phyloP scores from a whole-genome alignment of 2,797 vertebrate genomes.

The Pseudochaenichthys georgianus region DNA sequence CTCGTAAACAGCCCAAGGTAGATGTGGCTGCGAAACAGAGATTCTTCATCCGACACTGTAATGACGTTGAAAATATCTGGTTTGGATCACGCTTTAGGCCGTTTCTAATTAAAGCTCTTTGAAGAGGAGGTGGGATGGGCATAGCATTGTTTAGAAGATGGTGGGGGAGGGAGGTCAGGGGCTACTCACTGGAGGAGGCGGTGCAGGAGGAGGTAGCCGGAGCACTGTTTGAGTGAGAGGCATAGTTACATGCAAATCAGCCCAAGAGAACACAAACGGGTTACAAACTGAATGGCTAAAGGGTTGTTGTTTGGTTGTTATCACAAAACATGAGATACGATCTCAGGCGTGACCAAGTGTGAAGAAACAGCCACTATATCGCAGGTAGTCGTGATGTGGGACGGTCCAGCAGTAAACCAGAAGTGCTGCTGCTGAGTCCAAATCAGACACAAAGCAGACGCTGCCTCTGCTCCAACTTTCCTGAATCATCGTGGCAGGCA shows the following conservation, averaged over 20 bases:
- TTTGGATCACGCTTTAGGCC: slow-evolving; percentile 53
- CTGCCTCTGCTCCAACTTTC: slow-evolving; percentile 48
- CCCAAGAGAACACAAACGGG: slow-evolving; percentile 44
- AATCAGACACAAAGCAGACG: slow-evolving; percentile 68
- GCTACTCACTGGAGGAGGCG: slow-evolving; percentile 56
- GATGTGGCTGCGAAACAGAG: slow-evolving; percentile 34
- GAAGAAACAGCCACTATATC: neutral
- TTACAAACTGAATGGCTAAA: slow-evolving; percentile 43
- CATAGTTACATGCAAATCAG: slow-evolving; percentile 62
- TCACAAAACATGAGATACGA: slow-evolving; percentile 49
- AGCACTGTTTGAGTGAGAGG: slow-evolving; percentile 46
- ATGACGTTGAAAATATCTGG: slow-evolving; percentile 51
- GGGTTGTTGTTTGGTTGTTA: slow-evolving; percentile 46
- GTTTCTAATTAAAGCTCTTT: slow-evolving; percentile 73
- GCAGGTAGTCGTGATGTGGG: slow-evolving; percentile 23
- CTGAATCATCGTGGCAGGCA: slow-evolving; percentile 56
- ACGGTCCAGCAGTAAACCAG: slow-evolving; percentile 46
- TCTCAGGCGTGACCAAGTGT: slow-evolving; percentile 35
- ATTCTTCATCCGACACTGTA: slow-evolving; percentile 10
- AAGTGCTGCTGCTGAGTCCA: slow-evolving; percentile 42
- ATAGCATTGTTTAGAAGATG: slow-evolving; percentile 54
- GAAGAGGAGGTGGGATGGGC: slow-evolving; percentile 67
- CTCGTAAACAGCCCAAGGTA: slow-evolving; percentile 44
- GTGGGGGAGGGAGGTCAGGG: slow-evolving; percentile 75
- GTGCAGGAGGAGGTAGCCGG: slow-evolving; percentile 57